Base-by-base conservation (phyloP, 2,797 vertebrate species). In the Gallinago stenura region DNA sequence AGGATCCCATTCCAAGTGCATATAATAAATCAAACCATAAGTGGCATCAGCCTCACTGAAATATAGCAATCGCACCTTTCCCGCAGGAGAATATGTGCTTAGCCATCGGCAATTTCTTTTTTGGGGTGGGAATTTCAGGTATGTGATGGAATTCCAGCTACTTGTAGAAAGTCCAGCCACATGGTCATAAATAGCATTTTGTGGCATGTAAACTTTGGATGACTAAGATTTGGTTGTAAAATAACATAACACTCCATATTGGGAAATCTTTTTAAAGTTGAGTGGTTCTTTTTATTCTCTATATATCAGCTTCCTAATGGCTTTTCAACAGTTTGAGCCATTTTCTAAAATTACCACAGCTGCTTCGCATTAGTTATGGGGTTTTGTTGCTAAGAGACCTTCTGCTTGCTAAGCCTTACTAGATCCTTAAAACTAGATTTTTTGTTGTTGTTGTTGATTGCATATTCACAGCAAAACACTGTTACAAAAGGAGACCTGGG, bases 291-390 rank as follows among this genome's bases (percentile, higher is more conserved):
- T 98, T 98, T 98, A 97, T 98, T 98, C 97, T 97, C 97, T 96
- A 97, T 98, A 98, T 98, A 98, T 98, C 97, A 98, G 96, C 91
- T 97, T 97, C 97, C 92, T 98, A 98, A 98, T 98, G 96, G 96
- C 97, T 98, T 98, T 98, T 98, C 98, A 98, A 98, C 98, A 97
- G 98, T 98, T 97, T 95, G 92, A 97, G 79, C 95, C 85, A 94
- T 98, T 98, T 97, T 98, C 97, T 97, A 93, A 98, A 98, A 98
- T 97, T 97, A 78, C 96, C 94, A 92, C 98, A 98, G 98, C 98
- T 98, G 98, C 97, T 98, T 98, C 94, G 86, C 90, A 98, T 98
- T 98, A 98, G 96, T 68, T 80, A 89, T 76, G 89, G 91, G 87
- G 69, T 95, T 98, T 97, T 96, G 96, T 97, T 97, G 96, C 94